These are phyloP conservation scores for Opisthocomus hoazin DNA, from an alignment of 2,113 vertebrate species.

Conservation along the genomic window DNA sequence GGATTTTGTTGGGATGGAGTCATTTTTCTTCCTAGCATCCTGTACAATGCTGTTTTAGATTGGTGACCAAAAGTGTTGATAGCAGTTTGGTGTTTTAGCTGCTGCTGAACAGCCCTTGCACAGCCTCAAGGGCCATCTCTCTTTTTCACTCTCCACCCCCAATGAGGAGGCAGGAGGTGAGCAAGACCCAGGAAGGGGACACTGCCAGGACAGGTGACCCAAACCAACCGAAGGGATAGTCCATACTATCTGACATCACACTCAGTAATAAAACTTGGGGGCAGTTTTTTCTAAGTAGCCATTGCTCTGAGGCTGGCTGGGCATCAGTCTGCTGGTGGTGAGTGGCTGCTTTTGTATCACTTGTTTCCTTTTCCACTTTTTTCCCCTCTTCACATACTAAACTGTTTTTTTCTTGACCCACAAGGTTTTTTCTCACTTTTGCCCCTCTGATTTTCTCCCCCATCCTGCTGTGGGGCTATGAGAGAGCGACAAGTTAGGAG, in stretches of 20 bases:
- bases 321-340: not conserved
- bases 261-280: not conserved
- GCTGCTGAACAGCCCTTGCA: not conserved
- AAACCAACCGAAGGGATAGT: not conserved
- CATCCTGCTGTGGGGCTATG: not conserved
- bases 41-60: not conserved
- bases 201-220: fast-evolving
- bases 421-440: not conserved
- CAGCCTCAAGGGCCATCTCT: not conserved
- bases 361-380: not conserved
- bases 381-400: not conserved
- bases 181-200: not conserved
- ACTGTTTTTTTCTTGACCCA: not conserved
- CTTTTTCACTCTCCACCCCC: not conserved
- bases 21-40: not conserved
- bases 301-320: not conserved
- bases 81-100: not conserved
- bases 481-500: fast-evolving
- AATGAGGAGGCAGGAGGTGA: not conserved
- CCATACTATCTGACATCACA: not conserved
- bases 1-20: not conserved
- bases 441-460: not conserved
- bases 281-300: not conserved
- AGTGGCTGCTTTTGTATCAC: not conserved
- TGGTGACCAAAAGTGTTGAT: not conserved